These are phyloP conservation scores for Cercopithecus mona DNA, from an alignment of 2,113 vertebrate genomes.

Conservation along the genomic window DNA sequence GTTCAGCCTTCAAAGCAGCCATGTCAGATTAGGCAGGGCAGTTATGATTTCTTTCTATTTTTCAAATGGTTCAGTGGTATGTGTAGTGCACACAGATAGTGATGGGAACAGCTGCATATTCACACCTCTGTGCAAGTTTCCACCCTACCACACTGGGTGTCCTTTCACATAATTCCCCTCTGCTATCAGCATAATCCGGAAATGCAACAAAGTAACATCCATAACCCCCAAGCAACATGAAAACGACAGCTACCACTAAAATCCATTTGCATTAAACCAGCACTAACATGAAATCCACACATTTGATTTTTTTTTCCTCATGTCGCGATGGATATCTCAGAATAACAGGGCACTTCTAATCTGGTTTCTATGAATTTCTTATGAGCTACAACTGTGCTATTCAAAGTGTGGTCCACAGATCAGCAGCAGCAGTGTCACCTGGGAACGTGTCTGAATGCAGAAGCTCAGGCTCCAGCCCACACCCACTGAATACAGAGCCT, in stretches of 20 bases:
- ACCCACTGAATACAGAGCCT: neutral
- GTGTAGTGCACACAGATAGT: rapidly evolving
- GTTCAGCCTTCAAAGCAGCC: neutral
- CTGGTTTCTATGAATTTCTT: neutral
- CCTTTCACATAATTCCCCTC: neutral
- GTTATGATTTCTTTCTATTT: neutral
- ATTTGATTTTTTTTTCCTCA: neutral
- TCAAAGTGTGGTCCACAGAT: neutral
- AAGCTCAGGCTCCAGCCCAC: neutral
- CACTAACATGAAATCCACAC: neutral
- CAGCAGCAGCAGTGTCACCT: neutral
- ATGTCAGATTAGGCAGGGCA: neutral
- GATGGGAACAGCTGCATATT: neutral
- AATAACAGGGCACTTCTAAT: neutral
- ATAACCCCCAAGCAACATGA: neutral
- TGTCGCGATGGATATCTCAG: neutral
- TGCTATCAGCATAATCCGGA: neutral
- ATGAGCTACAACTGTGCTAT: neutral
- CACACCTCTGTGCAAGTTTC: neutral
- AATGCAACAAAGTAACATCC: neutral
- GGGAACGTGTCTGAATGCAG: neutral
- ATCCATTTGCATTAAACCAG: neutral
- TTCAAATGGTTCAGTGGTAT: neutral
- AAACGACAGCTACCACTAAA: neutral
- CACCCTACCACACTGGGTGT: rapidly evolving